A percentile compares a stretch with the other conserved stretches of the same genome.
Conservation (phyloP, 2,888 invertebrate species). For the Protula sp. region DNA sequence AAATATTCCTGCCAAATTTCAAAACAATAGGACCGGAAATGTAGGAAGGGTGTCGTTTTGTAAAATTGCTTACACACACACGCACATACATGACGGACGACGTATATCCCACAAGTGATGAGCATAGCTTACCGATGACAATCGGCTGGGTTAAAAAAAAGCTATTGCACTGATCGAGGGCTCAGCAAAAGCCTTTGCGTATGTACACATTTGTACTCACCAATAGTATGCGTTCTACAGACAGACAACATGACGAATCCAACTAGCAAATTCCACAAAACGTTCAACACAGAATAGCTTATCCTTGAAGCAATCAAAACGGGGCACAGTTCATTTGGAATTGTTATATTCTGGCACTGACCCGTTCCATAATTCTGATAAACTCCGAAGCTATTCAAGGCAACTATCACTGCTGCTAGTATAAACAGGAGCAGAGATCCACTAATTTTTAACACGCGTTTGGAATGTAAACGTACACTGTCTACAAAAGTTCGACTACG, state of each 20-base stretch:
- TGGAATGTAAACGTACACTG: constrained; percentile 52
- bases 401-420: constrained; percentile 26
- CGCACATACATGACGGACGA: too few relatives aligned
- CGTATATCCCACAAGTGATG: too few relatives aligned
- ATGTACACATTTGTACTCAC: constrained; percentile 34
- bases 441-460: constrained; percentile 53
- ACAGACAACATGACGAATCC: constrained; percentile 53
- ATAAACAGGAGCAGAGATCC: constrained; percentile 34
- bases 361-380: neutral
- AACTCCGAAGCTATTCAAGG: neutral
- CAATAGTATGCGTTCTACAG: constrained; percentile 55
- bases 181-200: too few relatives aligned
- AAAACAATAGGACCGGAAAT: too few relatives aligned
- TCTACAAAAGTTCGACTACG: constrained; percentile 48
- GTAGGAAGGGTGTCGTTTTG: too few relatives aligned
- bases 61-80: too few relatives aligned
- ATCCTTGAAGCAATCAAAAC: constrained; percentile 40
- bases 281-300: constrained; percentile 43
- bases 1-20: too few relatives aligned
- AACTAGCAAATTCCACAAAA: constrained; percentile 54
- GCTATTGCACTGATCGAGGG: too few relatives aligned
- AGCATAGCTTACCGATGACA: too few relatives aligned
- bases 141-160: too few relatives aligned
- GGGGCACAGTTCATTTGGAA: constrained; percentile 10
- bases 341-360: constrained; percentile 9